Evolutionary conservation across 2,797 vertebrate genomes (phyloP).

Genomic region (Lerista edwardsae): DNA sequence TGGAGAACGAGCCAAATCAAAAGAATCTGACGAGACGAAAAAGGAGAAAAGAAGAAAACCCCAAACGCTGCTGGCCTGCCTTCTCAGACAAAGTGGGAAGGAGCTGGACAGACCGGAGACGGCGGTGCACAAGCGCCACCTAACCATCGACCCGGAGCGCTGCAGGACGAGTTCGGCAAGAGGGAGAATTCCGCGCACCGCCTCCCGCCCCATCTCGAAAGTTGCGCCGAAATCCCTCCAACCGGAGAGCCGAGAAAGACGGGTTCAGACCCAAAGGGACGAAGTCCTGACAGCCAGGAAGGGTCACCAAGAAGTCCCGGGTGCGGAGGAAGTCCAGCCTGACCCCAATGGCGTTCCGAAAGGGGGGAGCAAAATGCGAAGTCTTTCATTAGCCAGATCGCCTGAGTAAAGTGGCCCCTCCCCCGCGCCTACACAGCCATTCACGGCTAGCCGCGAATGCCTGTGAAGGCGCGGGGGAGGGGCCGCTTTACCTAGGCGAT

Average conservation of each 20-base stretch:
- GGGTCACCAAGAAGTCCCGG: background rate
- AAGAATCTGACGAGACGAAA: background rate
- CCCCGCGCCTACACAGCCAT: too few relatives aligned
- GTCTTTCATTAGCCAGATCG: too few relatives aligned
- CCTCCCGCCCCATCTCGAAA: background rate
- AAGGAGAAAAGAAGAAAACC: background rate
- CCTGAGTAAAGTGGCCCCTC: too few relatives aligned
- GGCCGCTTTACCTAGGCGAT: too few relatives aligned
- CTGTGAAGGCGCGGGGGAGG: too few relatives aligned
- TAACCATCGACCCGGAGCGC: background rate
- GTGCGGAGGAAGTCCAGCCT: too few relatives aligned
- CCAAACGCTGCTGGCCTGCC: background rate
- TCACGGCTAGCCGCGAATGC: too few relatives aligned
- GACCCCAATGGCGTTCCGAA: background rate
- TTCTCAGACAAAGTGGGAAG: background rate
- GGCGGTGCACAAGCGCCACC: constrained; percentile 8
- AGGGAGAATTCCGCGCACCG: background rate
- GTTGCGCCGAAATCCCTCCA: background rate
- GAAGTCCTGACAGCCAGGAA: background rate
- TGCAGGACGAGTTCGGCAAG: background rate
- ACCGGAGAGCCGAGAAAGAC: background rate
- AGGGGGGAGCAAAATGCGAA: too few relatives aligned
- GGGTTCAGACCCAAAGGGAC: too few relatives aligned
- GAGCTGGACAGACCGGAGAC: background rate
- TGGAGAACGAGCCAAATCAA: background rate